Base-by-base conservation (phyloP, 1,140 invertebrate genomes). In the Drosophila ambigua region DNA sequence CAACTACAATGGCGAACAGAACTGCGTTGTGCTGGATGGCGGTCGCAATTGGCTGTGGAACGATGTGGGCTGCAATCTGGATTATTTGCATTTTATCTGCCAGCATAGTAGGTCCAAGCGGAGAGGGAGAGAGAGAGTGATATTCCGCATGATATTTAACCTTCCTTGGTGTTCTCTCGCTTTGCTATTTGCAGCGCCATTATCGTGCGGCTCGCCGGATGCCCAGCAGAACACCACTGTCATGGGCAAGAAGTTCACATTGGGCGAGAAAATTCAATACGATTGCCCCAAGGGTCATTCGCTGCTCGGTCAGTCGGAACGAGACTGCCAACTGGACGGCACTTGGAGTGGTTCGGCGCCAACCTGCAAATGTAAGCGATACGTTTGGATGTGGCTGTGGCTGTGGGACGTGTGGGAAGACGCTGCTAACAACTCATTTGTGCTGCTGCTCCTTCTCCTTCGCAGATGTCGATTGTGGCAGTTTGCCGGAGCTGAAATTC, bases 1-100 rank as follows among this genome's bases (percentile, higher is more conserved):
- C 89, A 98, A 98, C 85, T 98, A 98, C 92, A 98, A 98, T 82
- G 97, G 97, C 0, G 97, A 98, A 84, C 97, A 98, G 92, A 98
- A 98, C 91, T 98, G 97, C 92, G 97, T 96, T 4, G 97, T 98
- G 6, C 92, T 98, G 58, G 97, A 98, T 83, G 97, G 97, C 3
- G 97, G 96, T 0, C 93, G 96, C 55, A 95, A 95, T 45, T 98
- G 97, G 97, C 92, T 96, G 0, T 98, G 97, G 97, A 98, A 98
- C 91, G 97, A 98, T 92, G 97, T 98, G 24, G 97, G 97, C 20
- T 98, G 97, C 91, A 97, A 98, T 91, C 93, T 98, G 45, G 96
- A 98, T 92, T 97, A 98, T 92, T 92, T 98, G 28, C 96, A 97
- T 90, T 98, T 97, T 95, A 97, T 98, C 85, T 98, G 97, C 92